Evolutionary conservation across 2,113 vertebrate genomes (phyloP).

Genomic region (Sinocyclocheilus maitianheensis): DNA sequence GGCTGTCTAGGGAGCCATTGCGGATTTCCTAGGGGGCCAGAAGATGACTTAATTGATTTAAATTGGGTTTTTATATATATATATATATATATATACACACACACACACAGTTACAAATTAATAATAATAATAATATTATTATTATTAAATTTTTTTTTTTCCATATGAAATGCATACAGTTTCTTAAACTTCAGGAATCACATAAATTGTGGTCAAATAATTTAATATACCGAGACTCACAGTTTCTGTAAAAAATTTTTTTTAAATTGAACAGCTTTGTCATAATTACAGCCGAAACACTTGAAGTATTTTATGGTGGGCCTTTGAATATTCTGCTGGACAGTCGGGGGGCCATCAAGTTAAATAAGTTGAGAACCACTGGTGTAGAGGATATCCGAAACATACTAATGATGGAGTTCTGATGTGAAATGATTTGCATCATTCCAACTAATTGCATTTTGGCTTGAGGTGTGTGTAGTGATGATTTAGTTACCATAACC

Average conservation of each 20-base stretch:
- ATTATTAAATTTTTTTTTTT: not conserved
- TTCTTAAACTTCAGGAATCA: no score
- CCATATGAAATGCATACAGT: not conserved
- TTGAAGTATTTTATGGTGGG: not conserved
- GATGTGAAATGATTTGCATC: not conserved
- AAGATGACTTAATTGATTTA: not conserved
- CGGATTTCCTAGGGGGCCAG: not conserved
- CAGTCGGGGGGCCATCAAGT: not conserved
- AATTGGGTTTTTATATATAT: not conserved
- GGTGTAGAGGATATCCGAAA: not conserved
- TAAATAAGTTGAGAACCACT: not conserved
- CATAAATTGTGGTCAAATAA: not conserved
- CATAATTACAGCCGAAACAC: not conserved
- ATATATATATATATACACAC: no score
- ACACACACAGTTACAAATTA: no score
- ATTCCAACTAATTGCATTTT: slow-evolving; percentile 7
- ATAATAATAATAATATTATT: no score
- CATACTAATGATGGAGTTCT: not conserved
- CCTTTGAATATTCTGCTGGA: not conserved
- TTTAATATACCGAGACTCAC: not conserved
- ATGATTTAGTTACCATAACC: not conserved
- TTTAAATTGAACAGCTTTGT: not conserved
- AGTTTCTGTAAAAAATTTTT: no score
- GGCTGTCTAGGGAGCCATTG: no score
- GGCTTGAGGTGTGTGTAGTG: slow-evolving; percentile 19